These are phyloP conservation scores for Ceuthmochares aereus DNA, from an alignment of 2,113 vertebrate species.

Conservation along the genomic window DNA sequence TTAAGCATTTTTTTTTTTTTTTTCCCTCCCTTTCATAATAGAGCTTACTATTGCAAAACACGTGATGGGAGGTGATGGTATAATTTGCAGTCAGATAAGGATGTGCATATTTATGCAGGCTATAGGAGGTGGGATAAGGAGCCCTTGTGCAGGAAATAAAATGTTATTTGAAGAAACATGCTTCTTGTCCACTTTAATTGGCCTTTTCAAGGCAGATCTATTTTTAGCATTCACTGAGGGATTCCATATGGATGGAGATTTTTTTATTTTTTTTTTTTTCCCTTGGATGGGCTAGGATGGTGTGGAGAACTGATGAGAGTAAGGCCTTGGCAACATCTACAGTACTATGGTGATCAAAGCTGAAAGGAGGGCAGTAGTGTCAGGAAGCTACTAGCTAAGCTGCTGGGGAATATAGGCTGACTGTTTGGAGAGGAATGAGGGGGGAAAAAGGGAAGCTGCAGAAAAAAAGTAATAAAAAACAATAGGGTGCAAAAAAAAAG, in stretches of 20 bases:
- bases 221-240: not conserved
- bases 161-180: not conserved
- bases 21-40: not conserved
- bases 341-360: not conserved
- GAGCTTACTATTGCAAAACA: not conserved
- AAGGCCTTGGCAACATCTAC: not conserved
- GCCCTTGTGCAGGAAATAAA: not conserved
- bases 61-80: not conserved
- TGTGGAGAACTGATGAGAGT: not conserved
- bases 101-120: not conserved
- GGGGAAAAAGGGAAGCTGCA: not conserved
- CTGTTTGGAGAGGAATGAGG: not conserved
- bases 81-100: conserved; percentile 33
- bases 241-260: not conserved
- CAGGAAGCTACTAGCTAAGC: not conserved
- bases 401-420: not conserved
- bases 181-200: not conserved
- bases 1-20: not conserved
- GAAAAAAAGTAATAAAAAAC: not conserved
- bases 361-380: not conserved
- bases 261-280: not conserved
- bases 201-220: not conserved
- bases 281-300: not conserved
- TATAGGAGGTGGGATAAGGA: not conserved
- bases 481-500: not conserved